Percentiles rank a stretch among this genome's conserved stretches.
Evolutionary conservation across 2,888 invertebrate species (phyloP).

Genomic region (Nycteola revayana): DNA sequence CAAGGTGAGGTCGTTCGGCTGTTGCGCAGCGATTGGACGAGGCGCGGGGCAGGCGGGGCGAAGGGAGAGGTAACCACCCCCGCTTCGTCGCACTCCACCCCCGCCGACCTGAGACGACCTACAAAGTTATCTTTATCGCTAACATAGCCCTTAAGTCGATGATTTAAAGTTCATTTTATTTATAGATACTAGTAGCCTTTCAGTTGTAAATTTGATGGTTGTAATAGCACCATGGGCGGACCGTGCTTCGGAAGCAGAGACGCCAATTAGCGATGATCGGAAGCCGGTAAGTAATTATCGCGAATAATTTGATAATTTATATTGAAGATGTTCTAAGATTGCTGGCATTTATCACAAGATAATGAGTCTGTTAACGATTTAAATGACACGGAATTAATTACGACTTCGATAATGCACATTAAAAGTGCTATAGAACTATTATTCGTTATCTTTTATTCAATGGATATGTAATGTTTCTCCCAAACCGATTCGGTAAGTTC

Average conservation of each 20-base stretch:
- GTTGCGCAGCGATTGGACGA: constrained; percentile 64
- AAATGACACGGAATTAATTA: too few relatives aligned
- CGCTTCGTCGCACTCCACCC: constrained; percentile 66
- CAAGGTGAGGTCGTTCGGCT: constrained; percentile 72
- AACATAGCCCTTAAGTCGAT: constrained; percentile 43
- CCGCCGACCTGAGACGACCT: constrained; percentile 53
- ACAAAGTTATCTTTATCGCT: constrained; percentile 54
- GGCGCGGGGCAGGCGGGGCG: constrained; percentile 64
- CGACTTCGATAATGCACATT: too few relatives aligned
- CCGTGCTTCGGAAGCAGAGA: constrained; percentile 64
- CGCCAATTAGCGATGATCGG: constrained; percentile 74
- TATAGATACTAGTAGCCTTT: constrained; percentile 34
- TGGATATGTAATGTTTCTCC: too few relatives aligned
- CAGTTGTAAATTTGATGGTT: constrained; percentile 61
- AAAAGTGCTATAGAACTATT: too few relatives aligned
- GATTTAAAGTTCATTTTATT: constrained; percentile 46
- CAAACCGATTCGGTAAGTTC: too few relatives aligned
- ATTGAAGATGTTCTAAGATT: constrained; percentile 29
- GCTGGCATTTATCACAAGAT: constrained; percentile 22
- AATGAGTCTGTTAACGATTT: too few relatives aligned
- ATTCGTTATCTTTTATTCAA: too few relatives aligned
- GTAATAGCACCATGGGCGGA: constrained; percentile 79
- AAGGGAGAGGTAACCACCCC: constrained; percentile 64
- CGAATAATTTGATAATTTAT: constrained; percentile 51
- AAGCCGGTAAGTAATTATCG: constrained; percentile 61